phyloP scores from a whole-genome alignment of 1,140 invertebrate species.

The Nymphalis io region DNA sequence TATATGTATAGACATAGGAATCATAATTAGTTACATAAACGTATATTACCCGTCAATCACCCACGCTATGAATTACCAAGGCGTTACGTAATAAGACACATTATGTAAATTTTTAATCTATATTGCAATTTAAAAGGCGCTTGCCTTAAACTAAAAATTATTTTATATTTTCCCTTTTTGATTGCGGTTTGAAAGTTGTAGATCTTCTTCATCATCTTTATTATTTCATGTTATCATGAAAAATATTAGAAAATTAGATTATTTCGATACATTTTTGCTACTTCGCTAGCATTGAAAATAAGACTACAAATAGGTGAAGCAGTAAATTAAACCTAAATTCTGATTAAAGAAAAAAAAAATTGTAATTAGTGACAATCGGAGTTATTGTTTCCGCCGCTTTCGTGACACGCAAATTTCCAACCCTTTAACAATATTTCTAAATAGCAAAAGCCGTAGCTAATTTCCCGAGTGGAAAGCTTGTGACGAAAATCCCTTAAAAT shows the following conservation, averaged over 20 bases:
- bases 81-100: slow-evolving; percentile 45
- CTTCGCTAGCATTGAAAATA: too few relatives aligned
- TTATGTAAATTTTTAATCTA: slow-evolving; percentile 40
- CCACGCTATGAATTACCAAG: slow-evolving; percentile 33
- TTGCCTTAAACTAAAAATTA: slow-evolving; percentile 3
- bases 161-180: background rate
- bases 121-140: slow-evolving; percentile 11
- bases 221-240: too few relatives aligned
- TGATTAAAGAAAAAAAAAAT: background rate
- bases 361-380: slow-evolving; percentile 19
- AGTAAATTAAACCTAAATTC: too few relatives aligned
- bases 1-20: background rate
- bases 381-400: slow-evolving; percentile 17
- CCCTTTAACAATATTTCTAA: background rate
- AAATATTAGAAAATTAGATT: too few relatives aligned
- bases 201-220: background rate
- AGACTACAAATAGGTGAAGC: too few relatives aligned
- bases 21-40: background rate
- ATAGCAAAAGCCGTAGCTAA: too few relatives aligned
- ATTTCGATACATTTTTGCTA: too few relatives aligned
- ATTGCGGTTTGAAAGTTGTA: background rate
- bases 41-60: slow-evolving; percentile 27
- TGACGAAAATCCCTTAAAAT: too few relatives aligned
- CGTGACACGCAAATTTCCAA: slow-evolving; percentile 16
- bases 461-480: too few relatives aligned